These are phyloP conservation scores for Nezara viridula DNA, from an alignment of 2,888 invertebrate species.

Conservation along the genomic window DNA sequence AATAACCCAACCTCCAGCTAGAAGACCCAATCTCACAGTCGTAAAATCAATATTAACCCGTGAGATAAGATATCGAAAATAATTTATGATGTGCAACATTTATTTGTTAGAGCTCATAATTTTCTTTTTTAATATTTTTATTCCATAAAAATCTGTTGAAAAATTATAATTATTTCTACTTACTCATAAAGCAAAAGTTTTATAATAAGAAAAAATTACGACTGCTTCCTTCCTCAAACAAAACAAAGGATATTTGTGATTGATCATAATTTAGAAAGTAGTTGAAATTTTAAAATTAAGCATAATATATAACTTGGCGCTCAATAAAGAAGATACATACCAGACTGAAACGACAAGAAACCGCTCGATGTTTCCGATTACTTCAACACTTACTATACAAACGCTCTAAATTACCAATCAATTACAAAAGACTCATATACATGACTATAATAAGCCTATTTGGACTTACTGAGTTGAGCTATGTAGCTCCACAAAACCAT, in stretches of 20 bases:
- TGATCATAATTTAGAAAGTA: background rate
- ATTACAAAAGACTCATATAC: too few relatives aligned
- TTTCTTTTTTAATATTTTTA: background rate
- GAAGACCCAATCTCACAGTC: background rate
- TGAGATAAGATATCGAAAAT: constrained; percentile 19
- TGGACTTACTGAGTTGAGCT: too few relatives aligned
- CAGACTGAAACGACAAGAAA: too few relatives aligned
- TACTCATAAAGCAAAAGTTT: background rate
- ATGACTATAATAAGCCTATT: too few relatives aligned
- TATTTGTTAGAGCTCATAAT: background rate
- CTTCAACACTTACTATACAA: too few relatives aligned
- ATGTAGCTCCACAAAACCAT: too few relatives aligned
- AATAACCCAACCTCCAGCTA: background rate
- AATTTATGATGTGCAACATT: background rate
- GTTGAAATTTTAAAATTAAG: too few relatives aligned
- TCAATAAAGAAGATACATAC: too few relatives aligned
- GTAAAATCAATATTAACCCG: background rate
- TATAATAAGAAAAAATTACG: background rate
- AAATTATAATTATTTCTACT: background rate
- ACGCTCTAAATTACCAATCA: too few relatives aligned
- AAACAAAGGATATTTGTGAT: background rate
- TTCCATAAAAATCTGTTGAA: background rate
- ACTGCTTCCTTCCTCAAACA: background rate
- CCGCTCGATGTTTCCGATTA: too few relatives aligned
- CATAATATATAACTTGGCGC: too few relatives aligned